Evolutionary conservation across 2,113 vertebrate species (phyloP).

Genomic region (Syngnathus scovelli): DNA sequence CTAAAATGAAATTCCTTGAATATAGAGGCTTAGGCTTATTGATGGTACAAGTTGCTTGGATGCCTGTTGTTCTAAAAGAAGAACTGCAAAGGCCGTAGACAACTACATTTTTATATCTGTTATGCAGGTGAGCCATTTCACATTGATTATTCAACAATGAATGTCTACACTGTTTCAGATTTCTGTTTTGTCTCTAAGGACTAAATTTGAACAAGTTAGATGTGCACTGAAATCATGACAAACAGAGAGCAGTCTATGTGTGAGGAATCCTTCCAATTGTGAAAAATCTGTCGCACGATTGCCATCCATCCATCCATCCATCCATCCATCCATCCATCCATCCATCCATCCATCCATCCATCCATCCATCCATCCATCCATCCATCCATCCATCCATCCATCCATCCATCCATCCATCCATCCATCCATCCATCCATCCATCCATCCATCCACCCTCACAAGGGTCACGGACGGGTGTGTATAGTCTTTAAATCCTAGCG

Average conservation of each 20-base stretch:
- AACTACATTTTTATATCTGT: not conserved
- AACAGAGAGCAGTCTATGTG: not conserved
- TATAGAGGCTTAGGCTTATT: slow-evolving; percentile 11
- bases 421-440: too few relatives aligned
- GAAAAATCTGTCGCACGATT: too few relatives aligned
- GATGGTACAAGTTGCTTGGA: not conserved
- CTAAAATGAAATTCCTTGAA: slow-evolving; percentile 20
- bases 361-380: too few relatives aligned
- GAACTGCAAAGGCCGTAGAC: not conserved
- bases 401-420: too few relatives aligned
- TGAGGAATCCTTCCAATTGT: not conserved
- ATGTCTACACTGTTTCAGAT: not conserved
- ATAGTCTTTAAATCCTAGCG: slow-evolving; percentile 6
- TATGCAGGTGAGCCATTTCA: not conserved
- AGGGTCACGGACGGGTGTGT: not conserved
- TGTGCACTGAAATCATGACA: not conserved
- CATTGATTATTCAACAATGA: not conserved
- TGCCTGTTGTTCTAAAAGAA: not conserved
- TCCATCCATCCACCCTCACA: slow-evolving; percentile 13
- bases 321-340: too few relatives aligned
- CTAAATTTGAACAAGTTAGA: not conserved
- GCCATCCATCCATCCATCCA: too few relatives aligned
- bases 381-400: too few relatives aligned
- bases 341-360: too few relatives aligned
- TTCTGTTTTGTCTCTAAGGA: not conserved